These are phyloP conservation scores for Seriola quinqueradiata DNA, from an alignment of 2,113 vertebrate species.

Conservation along the genomic window DNA sequence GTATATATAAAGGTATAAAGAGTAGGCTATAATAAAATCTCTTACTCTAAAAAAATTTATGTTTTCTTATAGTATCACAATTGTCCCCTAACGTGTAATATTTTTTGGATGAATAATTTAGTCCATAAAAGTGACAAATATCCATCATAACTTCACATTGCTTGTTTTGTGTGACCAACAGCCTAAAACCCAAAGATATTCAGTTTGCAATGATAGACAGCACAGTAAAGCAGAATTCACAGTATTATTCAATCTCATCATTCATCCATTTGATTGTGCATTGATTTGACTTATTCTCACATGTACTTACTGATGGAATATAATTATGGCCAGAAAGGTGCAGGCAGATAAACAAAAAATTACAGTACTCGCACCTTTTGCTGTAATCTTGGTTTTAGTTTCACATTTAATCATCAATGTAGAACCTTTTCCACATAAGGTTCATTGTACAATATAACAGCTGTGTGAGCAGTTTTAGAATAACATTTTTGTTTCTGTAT, in stretches of 20 bases:
- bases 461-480: conserved; percentile 18
- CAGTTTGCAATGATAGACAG: neutral
- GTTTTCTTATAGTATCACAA: no score
- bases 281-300: neutral
- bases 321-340: neutral
- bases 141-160: no score
- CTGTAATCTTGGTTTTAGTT: neutral
- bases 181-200: no score
- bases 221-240: neutral
- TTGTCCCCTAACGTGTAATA: no score
- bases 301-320: neutral
- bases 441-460: neutral
- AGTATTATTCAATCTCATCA: no score
- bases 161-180: no score
- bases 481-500: conserved; percentile 35
- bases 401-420: neutral
- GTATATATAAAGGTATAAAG: no score
- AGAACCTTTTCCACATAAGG: neutral
- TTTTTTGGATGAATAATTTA: no score
- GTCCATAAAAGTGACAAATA: no score
- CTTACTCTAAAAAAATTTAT: no score
- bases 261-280: neutral
- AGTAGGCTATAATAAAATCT: no score
- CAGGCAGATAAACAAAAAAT: neutral
- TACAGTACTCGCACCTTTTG: neutral